Conservation (phyloP, 2,113 vertebrate genomes). For the Spizaetus ornatus region DNA sequence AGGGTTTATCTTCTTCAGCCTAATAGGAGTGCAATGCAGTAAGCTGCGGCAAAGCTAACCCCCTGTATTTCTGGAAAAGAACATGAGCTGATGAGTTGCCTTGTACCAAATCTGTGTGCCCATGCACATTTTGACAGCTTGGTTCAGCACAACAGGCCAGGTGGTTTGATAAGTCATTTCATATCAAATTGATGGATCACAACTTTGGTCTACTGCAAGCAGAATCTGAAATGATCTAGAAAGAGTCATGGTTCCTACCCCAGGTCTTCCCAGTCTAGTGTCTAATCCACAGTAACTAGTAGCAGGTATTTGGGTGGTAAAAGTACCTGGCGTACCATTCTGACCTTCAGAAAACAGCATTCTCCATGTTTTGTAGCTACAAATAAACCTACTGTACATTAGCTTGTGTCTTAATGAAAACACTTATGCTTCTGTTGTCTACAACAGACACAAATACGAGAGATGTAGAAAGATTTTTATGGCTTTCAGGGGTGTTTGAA, state of each 20-base stretch:
- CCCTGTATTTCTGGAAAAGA: background rate
- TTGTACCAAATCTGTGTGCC: no score
- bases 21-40: rapidly evolving
- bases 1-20: background rate
- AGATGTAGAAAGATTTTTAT: background rate
- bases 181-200: rapidly evolving
- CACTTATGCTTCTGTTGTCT: background rate
- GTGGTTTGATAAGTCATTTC: background rate
- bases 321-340: background rate
- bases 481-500: background rate
- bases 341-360: background rate
- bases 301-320: background rate
- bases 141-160: background rate
- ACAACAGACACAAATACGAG: rapidly evolving
- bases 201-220: background rate
- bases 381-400: rapidly evolving
- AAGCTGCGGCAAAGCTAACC: background rate
- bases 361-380: background rate
- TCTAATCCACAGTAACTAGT: background rate
- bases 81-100: background rate
- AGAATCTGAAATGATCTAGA: background rate
- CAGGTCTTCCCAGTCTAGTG: background rate
- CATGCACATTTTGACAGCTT: rapidly evolving
- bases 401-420: background rate
- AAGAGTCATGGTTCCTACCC: background rate